Conservation (phyloP, 2,888 invertebrate species). For the Strigamia transsilvanica region DNA sequence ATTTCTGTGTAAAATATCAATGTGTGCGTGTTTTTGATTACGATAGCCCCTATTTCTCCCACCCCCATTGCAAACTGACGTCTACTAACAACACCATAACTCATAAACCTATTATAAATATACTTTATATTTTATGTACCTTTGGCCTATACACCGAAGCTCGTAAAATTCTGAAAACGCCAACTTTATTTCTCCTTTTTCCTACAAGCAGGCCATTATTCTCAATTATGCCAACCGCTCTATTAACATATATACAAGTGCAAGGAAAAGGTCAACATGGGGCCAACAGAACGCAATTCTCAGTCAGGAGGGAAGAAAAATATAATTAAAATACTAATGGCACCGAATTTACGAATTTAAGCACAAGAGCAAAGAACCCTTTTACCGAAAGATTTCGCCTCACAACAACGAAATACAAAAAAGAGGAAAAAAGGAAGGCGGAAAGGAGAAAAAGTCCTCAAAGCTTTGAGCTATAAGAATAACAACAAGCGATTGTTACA, state of each 20-base stretch:
- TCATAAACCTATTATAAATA: slow-evolving; percentile 39
- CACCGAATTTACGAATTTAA: slow-evolving; percentile 40
- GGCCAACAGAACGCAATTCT: slow-evolving; percentile 27
- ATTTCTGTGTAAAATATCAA: slow-evolving; percentile 41
- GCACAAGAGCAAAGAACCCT: slow-evolving; percentile 27
- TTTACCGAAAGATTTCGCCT: slow-evolving; percentile 3
- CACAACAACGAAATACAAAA: slow-evolving; percentile 1
- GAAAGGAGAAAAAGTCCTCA: background rate
- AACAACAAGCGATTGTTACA: slow-evolving; percentile 40
- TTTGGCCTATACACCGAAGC: slow-evolving; percentile 26
- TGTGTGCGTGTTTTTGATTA: slow-evolving; percentile 22
- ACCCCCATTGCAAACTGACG: background rate
- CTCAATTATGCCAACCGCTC: slow-evolving; percentile 42
- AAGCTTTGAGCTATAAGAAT: slow-evolving; percentile 29
- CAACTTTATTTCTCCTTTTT: slow-evolving; percentile 28
- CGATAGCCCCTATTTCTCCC: background rate
- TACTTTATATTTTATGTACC: slow-evolving; percentile 44
- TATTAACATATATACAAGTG: slow-evolving; percentile 44
- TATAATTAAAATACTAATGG: slow-evolving; percentile 44
- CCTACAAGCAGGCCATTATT: slow-evolving; percentile 32
- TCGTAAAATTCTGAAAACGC: slow-evolving; percentile 15
- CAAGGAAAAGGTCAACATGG: slow-evolving; percentile 39
- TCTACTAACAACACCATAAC: slow-evolving; percentile 12
- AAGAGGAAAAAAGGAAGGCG: background rate
- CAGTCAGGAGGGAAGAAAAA: slow-evolving; percentile 27